Evolutionary conservation across 2,113 vertebrate species (phyloP), one percentile per base, ranked within the genome.

Genomic region (Anas platyrhynchos): DNA sequence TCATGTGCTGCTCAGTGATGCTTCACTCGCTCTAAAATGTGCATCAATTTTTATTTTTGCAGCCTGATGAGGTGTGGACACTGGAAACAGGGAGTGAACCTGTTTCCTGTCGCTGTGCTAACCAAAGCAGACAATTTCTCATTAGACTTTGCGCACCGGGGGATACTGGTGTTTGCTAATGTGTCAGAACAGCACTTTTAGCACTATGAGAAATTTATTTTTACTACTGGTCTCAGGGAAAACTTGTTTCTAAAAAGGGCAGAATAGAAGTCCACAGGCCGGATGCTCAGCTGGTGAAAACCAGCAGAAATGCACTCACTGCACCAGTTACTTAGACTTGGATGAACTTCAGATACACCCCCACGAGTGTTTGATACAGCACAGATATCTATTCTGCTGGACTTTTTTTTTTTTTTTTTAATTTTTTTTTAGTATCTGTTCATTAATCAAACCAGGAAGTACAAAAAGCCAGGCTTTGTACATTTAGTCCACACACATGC

Each of bases 161-260:
- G 82, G 76, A 23, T 5, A 13, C 43, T 5, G 61, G 90, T 46
- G 62, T 66, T 54, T 69, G 82, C 17, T 52, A 23, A 95, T 32
- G 86, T 83, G 90, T 96, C 79, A 94, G 92, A 96, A 94, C 94
- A 23, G 82, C 78, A 66, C 88, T 85, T 93, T 90, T 83, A 77
- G 81, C n/a, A 3, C 9, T 18, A 25, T 43, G 62, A 92, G 67
- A 86, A 71, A 94, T 46, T 16, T 20, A 16, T 67, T 93, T 67
- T 79, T 32, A 66, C 56, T 87, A 52, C 41, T 44, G 29, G 68
- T 72, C 72, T 90, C 72, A 72, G 88, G 31, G 50, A 61, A 75
- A 84, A 88, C 23, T 58, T 79, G 68, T 21, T 89, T 92, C 89
- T 85, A 89, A 84, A 88, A 96, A 73, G 27, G 76, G 83, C 86